Percentiles rank a stretch among this genome's conserved stretches.
Evolutionary conservation across 30 jellyfish, hydroid and myxozoan species (phyloP).

Genomic region (Hydractinia symbiolongicarpus): DNA sequence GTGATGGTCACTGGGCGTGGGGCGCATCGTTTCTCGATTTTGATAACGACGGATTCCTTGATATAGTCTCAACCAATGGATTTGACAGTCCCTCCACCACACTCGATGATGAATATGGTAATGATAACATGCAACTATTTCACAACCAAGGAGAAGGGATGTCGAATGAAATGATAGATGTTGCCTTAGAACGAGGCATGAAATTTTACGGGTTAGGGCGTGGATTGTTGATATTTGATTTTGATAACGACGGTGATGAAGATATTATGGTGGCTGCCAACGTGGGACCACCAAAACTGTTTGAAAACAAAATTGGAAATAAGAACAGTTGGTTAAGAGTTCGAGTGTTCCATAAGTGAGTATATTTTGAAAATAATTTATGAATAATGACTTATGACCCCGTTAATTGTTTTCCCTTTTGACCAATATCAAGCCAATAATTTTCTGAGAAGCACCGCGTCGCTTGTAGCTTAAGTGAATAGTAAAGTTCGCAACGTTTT

Average conservation of each 20-base stretch:
- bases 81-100: conserved; percentile 61
- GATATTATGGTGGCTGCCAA: conserved; percentile 81
- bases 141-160: conserved; percentile 47
- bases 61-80: conserved; percentile 82
- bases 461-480: too few species aligned
- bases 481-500: too few species aligned
- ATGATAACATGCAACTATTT: conserved; percentile 60
- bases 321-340: conserved; percentile 54
- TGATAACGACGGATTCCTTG: conserved; percentile 87
- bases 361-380: neutral
- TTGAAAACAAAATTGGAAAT: conserved; percentile 69
- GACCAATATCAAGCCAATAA: too few species aligned
- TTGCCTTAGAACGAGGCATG: conserved; percentile 56
- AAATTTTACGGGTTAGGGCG: conserved; percentile 73
- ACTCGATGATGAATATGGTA: conserved; percentile 59
- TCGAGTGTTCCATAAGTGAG: conserved; percentile 53
- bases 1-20: conserved; percentile 95
- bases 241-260: conserved; percentile 91
- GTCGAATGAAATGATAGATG: conserved; percentile 46
- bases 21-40: conserved; percentile 88
- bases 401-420: neutral
- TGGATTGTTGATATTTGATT: conserved; percentile 71
- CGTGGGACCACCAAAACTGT: conserved; percentile 71
- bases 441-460: too few species aligned
- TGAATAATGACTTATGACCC: neutral